These are phyloP conservation scores for Callimorpha dominula DNA, from an alignment of 2,888 invertebrate genomes.

Conservation along the genomic window DNA sequence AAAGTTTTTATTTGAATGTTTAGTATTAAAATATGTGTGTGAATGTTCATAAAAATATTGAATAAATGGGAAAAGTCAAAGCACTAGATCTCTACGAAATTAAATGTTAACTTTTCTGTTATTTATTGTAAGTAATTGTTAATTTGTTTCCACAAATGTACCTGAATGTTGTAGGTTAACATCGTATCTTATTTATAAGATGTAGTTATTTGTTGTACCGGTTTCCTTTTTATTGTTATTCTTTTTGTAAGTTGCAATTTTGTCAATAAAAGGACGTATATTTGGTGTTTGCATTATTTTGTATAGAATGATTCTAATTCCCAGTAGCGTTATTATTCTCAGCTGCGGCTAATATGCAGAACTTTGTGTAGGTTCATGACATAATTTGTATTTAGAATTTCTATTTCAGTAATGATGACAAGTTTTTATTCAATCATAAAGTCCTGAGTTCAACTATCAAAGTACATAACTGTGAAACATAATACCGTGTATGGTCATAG, in stretches of 20 bases:
- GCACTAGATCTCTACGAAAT: slow-evolving; percentile 44
- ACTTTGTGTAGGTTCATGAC: too few relatives aligned
- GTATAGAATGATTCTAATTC: not conserved
- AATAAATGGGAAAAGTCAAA: slow-evolving; percentile 34
- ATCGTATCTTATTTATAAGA: slow-evolving; percentile 19
- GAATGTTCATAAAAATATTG: slow-evolving; percentile 9
- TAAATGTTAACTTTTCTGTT: slow-evolving; percentile 37
- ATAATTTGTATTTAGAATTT: too few relatives aligned
- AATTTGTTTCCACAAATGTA: slow-evolving; percentile 42
- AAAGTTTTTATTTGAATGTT: slow-evolving; percentile 13
- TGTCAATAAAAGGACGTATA: slow-evolving; percentile 37
- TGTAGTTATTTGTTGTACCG: slow-evolving; percentile 25
- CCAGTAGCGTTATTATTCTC: too few relatives aligned
- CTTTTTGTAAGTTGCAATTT: slow-evolving; percentile 18
- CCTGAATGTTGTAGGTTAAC: slow-evolving; percentile 44
- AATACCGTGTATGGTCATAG: too few relatives aligned
- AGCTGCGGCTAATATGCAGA: too few relatives aligned
- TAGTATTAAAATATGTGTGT: slow-evolving; percentile 17
- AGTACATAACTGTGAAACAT: too few relatives aligned
- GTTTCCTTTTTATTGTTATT: slow-evolving; percentile 28
- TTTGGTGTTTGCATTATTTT: not conserved
- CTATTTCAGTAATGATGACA: too few relatives aligned
- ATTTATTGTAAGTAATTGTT: slow-evolving; percentile 50
- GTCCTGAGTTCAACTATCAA: too few relatives aligned
- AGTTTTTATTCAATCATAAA: too few relatives aligned